Evolutionary conservation across 2,888 invertebrate species (phyloP).

Genomic region (Chloroclysta siterata): DNA sequence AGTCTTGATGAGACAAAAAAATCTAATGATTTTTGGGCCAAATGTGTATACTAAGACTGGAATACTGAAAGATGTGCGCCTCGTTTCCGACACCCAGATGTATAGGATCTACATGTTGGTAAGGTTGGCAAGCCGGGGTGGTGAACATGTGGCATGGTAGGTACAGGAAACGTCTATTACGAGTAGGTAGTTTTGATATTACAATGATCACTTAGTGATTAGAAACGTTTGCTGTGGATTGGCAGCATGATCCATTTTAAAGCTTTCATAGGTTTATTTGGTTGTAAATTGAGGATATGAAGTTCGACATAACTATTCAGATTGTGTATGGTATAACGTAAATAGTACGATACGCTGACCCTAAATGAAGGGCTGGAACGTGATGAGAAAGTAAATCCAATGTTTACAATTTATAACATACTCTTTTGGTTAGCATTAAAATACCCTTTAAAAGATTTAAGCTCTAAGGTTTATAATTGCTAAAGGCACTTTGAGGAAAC

Average conservation of each 20-base stretch:
- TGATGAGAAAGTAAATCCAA: no score
- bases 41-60: constrained; percentile 58
- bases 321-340: no score
- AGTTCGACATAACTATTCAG: no score
- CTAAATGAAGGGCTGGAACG: no score
- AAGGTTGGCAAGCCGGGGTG: constrained; percentile 41
- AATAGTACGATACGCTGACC: no score
- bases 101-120: constrained; percentile 43
- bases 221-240: constrained; percentile 5
- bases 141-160: constrained; percentile 54
- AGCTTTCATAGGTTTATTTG: no score
- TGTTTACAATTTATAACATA: no score
- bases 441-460: no score
- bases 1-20: constrained; percentile 57
- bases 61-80: constrained; percentile 58
- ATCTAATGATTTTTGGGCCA: constrained; percentile 58
- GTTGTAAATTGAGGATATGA: no score
- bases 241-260: no score
- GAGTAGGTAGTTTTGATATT: constrained; percentile 54
- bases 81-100: constrained; percentile 69
- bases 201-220: constrained; percentile 49
- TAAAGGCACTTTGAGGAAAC: background rate
- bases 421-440: no score
- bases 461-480: no score
- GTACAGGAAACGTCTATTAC: constrained; percentile 63